Evolutionary conservation across 2,113 vertebrate species (phyloP).

Genomic region (Leptocoma aspasia): DNA sequence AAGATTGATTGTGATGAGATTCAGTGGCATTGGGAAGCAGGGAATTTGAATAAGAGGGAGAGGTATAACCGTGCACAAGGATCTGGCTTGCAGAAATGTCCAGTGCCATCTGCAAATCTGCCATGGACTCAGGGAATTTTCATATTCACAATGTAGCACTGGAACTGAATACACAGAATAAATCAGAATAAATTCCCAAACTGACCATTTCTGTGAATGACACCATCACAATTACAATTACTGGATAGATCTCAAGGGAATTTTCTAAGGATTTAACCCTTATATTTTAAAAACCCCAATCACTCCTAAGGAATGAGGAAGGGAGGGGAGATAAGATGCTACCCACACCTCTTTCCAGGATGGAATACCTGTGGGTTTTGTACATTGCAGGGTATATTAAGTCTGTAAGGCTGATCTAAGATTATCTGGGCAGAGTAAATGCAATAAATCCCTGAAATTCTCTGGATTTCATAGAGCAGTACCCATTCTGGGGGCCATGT

Average conservation of each 20-base stretch:
- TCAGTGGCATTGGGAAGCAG: not conserved
- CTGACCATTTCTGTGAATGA: not conserved
- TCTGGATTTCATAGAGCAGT: not conserved
- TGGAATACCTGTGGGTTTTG: not conserved
- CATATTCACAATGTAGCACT: not conserved
- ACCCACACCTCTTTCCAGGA: not conserved
- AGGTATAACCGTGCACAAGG: accelerated
- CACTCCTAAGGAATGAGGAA: not conserved
- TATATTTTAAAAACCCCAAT: not conserved
- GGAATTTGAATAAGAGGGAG: not conserved
- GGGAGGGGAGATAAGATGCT: not conserved
- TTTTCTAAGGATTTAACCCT: not conserved
- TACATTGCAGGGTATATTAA: not conserved
- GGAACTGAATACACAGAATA: not conserved
- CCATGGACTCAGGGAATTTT: not conserved
- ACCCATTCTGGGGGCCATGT: not conserved
- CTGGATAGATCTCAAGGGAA: not conserved
- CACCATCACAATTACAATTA: not conserved
- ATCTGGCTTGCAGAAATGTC: not conserved
- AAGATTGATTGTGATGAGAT: not conserved
- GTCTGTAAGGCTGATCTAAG: not conserved
- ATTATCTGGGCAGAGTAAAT: not conserved
- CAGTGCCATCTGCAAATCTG: not conserved
- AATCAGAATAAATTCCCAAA: not conserved
- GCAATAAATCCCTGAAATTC: not conserved